A percentile compares a stretch with the other conserved stretches of the same genome.
phyloP scores from a whole-genome alignment of 2,888 invertebrate species.

The Trichopoda pennipes region DNA sequence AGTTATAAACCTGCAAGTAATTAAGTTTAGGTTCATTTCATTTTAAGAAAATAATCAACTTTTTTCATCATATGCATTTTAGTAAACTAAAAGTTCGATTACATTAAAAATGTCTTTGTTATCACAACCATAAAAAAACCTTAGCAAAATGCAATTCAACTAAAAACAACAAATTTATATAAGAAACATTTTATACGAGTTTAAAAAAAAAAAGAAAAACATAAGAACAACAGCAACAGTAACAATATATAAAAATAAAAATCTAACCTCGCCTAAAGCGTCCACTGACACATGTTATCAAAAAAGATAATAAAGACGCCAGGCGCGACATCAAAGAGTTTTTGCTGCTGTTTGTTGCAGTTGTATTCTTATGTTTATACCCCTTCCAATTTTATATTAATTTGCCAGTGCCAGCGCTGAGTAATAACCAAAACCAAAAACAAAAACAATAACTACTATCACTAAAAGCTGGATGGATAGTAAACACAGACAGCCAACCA shows the following conservation, averaged over 20 bases:
- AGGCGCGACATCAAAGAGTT: slow-evolving; percentile 73
- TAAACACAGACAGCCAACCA: slow-evolving; percentile 1
- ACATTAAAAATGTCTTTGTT: slow-evolving; percentile 65
- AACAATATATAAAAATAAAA: slow-evolving; percentile 21
- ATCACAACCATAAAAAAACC: slow-evolving; percentile 61
- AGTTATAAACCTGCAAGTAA: background rate
- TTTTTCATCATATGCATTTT: slow-evolving; percentile 43
- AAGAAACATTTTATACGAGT: background rate
- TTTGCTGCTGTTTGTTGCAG: slow-evolving; percentile 23
- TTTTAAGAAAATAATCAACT: slow-evolving; percentile 31
- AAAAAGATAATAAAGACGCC: slow-evolving; percentile 78
- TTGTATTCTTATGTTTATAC: background rate
- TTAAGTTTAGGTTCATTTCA: slow-evolving; percentile 6
- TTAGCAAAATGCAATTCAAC: slow-evolving; percentile 55
- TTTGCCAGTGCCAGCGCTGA: slow-evolving; percentile 42
- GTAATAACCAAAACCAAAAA: slow-evolving; percentile 43
- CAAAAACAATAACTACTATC: slow-evolving; percentile 19
- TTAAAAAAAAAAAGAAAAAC: background rate
- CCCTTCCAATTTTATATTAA: slow-evolving; percentile 53
- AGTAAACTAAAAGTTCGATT: slow-evolving; percentile 65
- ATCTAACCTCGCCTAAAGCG: slow-evolving; percentile 68
- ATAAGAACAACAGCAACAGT: background rate
- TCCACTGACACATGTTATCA: slow-evolving; percentile 70
- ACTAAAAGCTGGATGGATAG: slow-evolving; percentile 56
- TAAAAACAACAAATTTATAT: slow-evolving; percentile 1